phyloP scores from a whole-genome alignment of 2,113 vertebrate genomes.

The Anolis carolinensis region DNA sequence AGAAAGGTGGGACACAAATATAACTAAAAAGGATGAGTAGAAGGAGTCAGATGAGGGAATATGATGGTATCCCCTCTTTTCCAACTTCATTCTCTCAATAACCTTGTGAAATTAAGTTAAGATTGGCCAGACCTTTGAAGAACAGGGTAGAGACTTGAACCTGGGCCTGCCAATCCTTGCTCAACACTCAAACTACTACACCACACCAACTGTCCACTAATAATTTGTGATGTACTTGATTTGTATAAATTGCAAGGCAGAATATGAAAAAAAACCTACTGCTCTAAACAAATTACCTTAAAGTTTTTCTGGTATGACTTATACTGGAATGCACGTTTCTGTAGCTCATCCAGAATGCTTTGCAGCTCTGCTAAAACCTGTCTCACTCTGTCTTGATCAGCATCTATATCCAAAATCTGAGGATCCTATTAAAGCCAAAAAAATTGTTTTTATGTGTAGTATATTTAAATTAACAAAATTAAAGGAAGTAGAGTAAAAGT shows the following conservation, averaged over 20 bases:
- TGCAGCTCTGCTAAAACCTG: slow-evolving; percentile 76
- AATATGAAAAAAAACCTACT: not conserved
- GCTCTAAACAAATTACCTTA: slow-evolving; percentile 73
- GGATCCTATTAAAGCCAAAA: slow-evolving; percentile 74
- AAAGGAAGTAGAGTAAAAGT: not conserved
- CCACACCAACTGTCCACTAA: not conserved
- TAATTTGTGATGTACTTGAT: not conserved
- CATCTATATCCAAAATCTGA: slow-evolving; percentile 79
- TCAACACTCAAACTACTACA: not conserved
- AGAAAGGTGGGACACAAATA: not conserved
- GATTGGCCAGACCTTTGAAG: not conserved
- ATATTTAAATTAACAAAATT: not conserved
- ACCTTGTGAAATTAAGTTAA: not conserved
- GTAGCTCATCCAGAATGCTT: slow-evolving; percentile 80
- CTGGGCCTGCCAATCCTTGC: not conserved
- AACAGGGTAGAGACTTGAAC: not conserved
- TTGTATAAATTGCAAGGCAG: not conserved
- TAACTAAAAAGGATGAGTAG: not conserved
- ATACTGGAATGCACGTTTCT: slow-evolving; percentile 79
- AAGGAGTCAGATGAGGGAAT: too few species aligned
- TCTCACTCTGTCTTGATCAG: slow-evolving; percentile 76
- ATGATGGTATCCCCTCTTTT: not conserved
- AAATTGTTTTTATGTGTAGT: slow-evolving; percentile 24
- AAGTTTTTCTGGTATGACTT: slow-evolving; percentile 86
- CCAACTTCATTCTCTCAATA: not conserved